Evolutionary conservation across 2,888 invertebrate genomes (phyloP).

Genomic region (Panopea generosa): DNA sequence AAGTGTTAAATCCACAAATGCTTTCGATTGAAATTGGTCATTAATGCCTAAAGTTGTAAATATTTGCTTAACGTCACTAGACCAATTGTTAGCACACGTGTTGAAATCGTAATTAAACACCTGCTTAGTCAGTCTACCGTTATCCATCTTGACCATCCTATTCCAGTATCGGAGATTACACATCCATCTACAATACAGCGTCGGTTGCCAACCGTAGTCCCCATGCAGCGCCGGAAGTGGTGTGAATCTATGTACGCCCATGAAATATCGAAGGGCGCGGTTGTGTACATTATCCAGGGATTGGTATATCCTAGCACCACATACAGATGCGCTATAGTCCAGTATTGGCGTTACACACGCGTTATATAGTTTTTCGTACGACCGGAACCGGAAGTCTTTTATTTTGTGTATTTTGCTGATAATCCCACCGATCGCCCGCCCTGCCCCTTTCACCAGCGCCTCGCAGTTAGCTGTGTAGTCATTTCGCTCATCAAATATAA

Average conservation of each 20-base stretch:
- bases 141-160: no score
- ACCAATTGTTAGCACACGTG: no score
- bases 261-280: constrained; percentile 38
- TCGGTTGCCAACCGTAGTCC: constrained; percentile 33
- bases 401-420: constrained; percentile 30
- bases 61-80: no score
- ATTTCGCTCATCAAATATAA: constrained; percentile 18
- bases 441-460: constrained; percentile 26
- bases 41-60: no score
- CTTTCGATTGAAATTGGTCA: no score
- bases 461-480: constrained; percentile 8
- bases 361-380: constrained; percentile 35
- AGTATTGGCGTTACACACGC: constrained; percentile 28
- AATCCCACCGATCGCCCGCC: constrained; percentile 24
- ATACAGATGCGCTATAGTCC: constrained; percentile 27
- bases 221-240: constrained; percentile 33
- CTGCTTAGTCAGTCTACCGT: no score
- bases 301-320: constrained; percentile 23
- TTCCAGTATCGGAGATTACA: no score
- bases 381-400: constrained; percentile 30
- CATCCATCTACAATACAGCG: no score
- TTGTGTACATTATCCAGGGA: constrained; percentile 40
- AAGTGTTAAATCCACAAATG: no score
- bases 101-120: no score
- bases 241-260: constrained; percentile 36